These are phyloP conservation scores for Hyposoter dolosus DNA, from an alignment of 2,888 invertebrate genomes.

Conservation along the genomic window DNA sequence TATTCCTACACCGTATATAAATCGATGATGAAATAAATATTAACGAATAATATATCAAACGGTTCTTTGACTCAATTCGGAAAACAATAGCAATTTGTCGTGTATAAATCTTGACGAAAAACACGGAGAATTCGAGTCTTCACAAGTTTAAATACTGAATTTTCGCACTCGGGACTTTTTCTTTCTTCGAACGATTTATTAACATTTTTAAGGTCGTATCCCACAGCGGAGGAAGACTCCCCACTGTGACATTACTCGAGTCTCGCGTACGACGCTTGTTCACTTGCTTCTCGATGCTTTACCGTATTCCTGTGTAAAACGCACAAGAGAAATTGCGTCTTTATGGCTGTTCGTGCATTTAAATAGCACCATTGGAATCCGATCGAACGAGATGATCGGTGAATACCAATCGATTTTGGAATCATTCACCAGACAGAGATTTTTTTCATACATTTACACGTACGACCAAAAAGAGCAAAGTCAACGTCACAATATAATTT, in stretches of 20 bases:
- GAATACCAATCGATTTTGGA: slow-evolving; percentile 49
- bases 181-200: background rate
- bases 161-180: background rate
- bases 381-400: slow-evolving; percentile 31
- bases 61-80: background rate
- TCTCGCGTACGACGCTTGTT: slow-evolving; percentile 54
- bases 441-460: background rate
- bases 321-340: slow-evolving; percentile 45
- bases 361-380: slow-evolving; percentile 11
- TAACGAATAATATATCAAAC: background rate
- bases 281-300: slow-evolving; percentile 43
- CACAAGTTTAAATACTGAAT: background rate
- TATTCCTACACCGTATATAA: background rate
- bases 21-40: background rate
- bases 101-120: background rate
- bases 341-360: background rate
- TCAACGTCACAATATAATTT: no score
- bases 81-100: slow-evolving; percentile 1
- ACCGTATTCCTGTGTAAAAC: slow-evolving; percentile 55
- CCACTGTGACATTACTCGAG: slow-evolving; percentile 61
- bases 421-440: background rate
- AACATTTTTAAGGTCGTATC: slow-evolving; percentile 50
- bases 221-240: slow-evolving; percentile 55
- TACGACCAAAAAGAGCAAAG: no score
- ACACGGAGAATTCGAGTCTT: background rate